A percentile compares a stretch with the other conserved stretches of the same genome.
phyloP scores from a whole-genome alignment of 2,888 invertebrate genomes.

The Coleophora deauratella region DNA sequence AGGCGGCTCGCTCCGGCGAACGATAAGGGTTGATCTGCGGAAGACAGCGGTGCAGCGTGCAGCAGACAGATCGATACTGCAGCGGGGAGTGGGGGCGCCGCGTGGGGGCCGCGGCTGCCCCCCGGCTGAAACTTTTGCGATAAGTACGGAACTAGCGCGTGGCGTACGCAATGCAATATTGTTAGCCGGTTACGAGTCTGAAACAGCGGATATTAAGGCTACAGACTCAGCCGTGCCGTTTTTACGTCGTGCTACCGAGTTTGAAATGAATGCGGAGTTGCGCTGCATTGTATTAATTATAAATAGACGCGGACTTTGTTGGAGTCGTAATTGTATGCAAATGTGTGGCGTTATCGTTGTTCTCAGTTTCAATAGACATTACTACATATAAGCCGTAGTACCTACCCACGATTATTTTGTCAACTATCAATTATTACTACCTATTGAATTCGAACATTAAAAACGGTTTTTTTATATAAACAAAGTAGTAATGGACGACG shows the following conservation, averaged over 20 bases:
- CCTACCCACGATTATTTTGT: no score
- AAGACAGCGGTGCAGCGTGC: slow-evolving; percentile 65
- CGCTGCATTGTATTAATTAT: slow-evolving; percentile 54
- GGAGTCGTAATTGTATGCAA: slow-evolving; percentile 13
- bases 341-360: slow-evolving; percentile 1
- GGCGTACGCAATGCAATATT: slow-evolving; percentile 73
- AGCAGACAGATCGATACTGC: slow-evolving; percentile 71
- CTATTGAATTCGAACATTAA: no score
- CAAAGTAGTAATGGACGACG: no score
- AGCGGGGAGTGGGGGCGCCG: slow-evolving; percentile 29
- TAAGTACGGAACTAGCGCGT: slow-evolving; percentile 73
- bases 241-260: slow-evolving; percentile 56
- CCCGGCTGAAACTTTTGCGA: slow-evolving; percentile 70
- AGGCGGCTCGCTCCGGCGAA: slow-evolving; percentile 52
- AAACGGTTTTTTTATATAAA: no score
- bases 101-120: slow-evolving; percentile 21
- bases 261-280: slow-evolving; percentile 56
- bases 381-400: no score
- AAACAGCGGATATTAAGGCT: slow-evolving; percentile 72
- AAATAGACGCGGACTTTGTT: slow-evolving; percentile 28
- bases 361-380: no score
- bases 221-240: slow-evolving; percentile 52
- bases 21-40: slow-evolving; percentile 71
- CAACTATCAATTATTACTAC: no score
- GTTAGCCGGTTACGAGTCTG: slow-evolving; percentile 70